Base-by-base conservation (phyloP, 2,888 invertebrate genomes). In the Gymnocheta viridis region DNA sequence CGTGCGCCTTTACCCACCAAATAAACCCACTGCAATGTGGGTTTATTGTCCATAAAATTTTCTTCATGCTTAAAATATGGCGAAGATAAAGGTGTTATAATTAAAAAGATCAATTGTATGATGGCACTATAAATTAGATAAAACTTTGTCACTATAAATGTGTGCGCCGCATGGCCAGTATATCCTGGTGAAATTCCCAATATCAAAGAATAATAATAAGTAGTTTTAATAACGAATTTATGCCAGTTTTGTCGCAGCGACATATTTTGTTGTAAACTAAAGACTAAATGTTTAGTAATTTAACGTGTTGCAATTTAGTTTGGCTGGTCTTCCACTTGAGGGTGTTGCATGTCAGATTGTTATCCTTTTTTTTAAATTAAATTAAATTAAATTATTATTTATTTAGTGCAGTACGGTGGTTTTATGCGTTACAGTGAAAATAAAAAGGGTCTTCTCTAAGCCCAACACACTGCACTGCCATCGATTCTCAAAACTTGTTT, bases 81-180 rank as follows among this genome's bases (percentile, higher is more conserved):
- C 27, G 22, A 35, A 0, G 70, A 51, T 9, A 77, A 17, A 5
- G 70, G 77, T 0, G 62, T 72, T 29, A 72, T 38, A 0, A 14
- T 2, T 6, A 82, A 2, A 17, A 77, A 66, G 14, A 10, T 12
- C 2, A 64, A 17, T 10, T 82, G 76, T 44, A 82, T 51, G 1
- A 72, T 1, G 0, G 17, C 70, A 77, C 82, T 82, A 9, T 77
- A 82, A 4, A 29, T 1, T 0, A 66, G 14, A 66, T 82, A 82
- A 0, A 10, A 29, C 17, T 38, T 56, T 2, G 47, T 66, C 0
- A 54, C 14, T 32, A 41, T 47, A 44, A 82, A 51, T 9, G 9
- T 27, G 17, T 49, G n/a, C n/a, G 38, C 6, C 4, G 9, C 4
- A 7, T 6, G 9, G 22, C 77, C 64, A 47, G 49, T 77, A n/a